These are phyloP conservation scores for Periophthalmus magnuspinnatus DNA, from an alignment of 2,797 vertebrate genomes.

Conservation along the genomic window DNA sequence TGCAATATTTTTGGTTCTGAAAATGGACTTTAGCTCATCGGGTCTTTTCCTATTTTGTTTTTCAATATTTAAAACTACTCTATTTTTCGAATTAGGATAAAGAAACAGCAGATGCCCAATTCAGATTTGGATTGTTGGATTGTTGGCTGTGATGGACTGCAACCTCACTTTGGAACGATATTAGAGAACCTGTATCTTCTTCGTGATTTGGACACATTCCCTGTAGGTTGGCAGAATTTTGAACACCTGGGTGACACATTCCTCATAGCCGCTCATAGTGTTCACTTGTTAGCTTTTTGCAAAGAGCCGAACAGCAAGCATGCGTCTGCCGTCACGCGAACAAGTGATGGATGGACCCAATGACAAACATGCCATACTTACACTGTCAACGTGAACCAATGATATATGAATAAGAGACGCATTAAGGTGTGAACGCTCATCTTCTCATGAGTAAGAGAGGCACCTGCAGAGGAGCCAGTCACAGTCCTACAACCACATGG, in stretches of 20 bases:
- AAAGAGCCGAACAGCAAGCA: constrained; percentile 43
- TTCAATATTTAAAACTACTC: too few species aligned
- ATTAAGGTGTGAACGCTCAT: constrained; percentile 51
- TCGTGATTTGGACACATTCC: constrained; percentile 49
- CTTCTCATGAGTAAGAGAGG: constrained; percentile 41
- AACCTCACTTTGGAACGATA: background rate
- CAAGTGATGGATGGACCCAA: constrained; percentile 57
- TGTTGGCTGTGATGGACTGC: background rate
- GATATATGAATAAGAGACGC: constrained; percentile 28
- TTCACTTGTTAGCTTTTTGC: constrained; percentile 60
- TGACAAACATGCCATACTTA: background rate
- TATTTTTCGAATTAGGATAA: background rate
- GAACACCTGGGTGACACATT: constrained; percentile 63
- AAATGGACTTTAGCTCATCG: too few species aligned
- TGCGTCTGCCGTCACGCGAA: constrained; percentile 52
- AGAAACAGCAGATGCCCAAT: background rate
- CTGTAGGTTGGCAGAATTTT: constrained; percentile 43
- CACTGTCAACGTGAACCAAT: constrained; percentile 13
- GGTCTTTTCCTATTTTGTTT: too few species aligned
- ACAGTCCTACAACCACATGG: constrained; percentile 35
- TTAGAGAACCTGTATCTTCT: background rate
- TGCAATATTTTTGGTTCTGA: too few species aligned
- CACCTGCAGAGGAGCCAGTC: constrained; percentile 52
- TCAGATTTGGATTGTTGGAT: too few species aligned
- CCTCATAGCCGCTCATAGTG: constrained; percentile 57